Conservation (phyloP, 2,113 vertebrate genomes). For the Motacilla tschutschensis region DNA sequence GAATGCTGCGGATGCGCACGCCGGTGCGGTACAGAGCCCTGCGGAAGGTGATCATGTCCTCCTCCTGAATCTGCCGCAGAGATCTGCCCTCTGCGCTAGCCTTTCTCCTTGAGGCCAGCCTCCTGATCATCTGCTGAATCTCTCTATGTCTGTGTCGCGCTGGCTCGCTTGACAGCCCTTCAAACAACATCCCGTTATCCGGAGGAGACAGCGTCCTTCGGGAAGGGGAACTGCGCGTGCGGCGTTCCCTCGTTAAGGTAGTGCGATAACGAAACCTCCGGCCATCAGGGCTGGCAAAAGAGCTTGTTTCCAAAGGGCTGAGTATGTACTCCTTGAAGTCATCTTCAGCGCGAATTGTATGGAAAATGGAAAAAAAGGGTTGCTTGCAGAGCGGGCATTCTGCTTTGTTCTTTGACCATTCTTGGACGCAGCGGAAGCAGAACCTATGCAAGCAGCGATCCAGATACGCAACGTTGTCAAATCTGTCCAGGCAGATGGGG, state of each 20-base stretch:
- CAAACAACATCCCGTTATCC: conserved; percentile 85
- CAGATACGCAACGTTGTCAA: not conserved
- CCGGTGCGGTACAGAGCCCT: conserved; percentile 86
- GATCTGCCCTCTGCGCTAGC: conserved; percentile 78
- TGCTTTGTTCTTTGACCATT: conserved; percentile 98
- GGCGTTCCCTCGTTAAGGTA: conserved; percentile 79
- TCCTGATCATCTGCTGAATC: conserved; percentile 79
- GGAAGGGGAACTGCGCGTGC: conserved; percentile 1
- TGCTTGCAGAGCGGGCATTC: conserved; percentile 97
- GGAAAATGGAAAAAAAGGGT: conserved; percentile 91
- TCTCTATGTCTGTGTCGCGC: conserved; percentile 67
- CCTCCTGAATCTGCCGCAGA: conserved; percentile 77
- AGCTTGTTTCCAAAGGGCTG: conserved; percentile 72
- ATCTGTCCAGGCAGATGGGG: not conserved
- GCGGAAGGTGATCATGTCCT: conserved; percentile 90
- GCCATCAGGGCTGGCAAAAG: conserved; percentile 81
- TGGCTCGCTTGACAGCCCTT: conserved; percentile 60
- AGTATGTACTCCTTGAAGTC: conserved; percentile 90
- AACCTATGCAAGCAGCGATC: not conserved
- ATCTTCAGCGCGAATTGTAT: conserved; percentile 89
- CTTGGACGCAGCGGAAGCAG: conserved; percentile 85
- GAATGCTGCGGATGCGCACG: conserved; percentile 78
- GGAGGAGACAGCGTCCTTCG: conserved; percentile 76
- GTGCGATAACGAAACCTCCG: conserved; percentile 88
- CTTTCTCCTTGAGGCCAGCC: conserved; percentile 77